Evolutionary conservation across 2,888 invertebrate genomes (phyloP).

Genomic region (Sceliomorpha sp.): DNA sequence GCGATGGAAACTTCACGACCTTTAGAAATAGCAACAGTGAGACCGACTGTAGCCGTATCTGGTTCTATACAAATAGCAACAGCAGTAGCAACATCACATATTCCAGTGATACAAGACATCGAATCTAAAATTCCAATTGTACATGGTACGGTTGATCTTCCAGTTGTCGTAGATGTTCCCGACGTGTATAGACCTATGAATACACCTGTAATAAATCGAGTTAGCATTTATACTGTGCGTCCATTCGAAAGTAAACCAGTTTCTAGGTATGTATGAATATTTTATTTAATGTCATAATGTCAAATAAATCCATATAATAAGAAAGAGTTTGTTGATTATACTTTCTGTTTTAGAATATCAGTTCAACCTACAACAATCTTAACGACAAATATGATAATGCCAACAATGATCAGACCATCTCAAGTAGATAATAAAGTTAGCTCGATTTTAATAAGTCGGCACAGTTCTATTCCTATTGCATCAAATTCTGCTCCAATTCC

Average conservation of each 20-base stretch:
- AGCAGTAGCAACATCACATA: constrained; percentile 74
- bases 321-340: constrained; percentile 6
- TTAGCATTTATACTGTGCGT: constrained; percentile 74
- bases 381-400: constrained; percentile 66
- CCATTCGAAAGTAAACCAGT: constrained; percentile 73
- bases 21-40: constrained; percentile 69
- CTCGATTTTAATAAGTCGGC: constrained; percentile 45
- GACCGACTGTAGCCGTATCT: constrained; percentile 73
- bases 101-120: constrained; percentile 74
- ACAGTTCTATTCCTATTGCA: constrained; percentile 54
- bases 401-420: constrained; percentile 63
- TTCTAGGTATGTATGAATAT: constrained; percentile 62
- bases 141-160: constrained; percentile 77
- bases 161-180: constrained; percentile 74
- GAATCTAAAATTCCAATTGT: constrained; percentile 78
- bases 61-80: constrained; percentile 77
- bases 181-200: constrained; percentile 67
- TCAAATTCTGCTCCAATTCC: constrained; percentile 51
- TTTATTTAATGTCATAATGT: constrained; percentile 1
- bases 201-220: constrained; percentile 68
- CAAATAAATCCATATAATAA: not conserved
- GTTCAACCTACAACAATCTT: constrained; percentile 67
- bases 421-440: constrained; percentile 61
- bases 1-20: constrained; percentile 63
- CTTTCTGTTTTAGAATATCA: constrained; percentile 59